phyloP scores from a whole-genome alignment of 2,113 vertebrate species.

The Cyprinodon tularosa region DNA sequence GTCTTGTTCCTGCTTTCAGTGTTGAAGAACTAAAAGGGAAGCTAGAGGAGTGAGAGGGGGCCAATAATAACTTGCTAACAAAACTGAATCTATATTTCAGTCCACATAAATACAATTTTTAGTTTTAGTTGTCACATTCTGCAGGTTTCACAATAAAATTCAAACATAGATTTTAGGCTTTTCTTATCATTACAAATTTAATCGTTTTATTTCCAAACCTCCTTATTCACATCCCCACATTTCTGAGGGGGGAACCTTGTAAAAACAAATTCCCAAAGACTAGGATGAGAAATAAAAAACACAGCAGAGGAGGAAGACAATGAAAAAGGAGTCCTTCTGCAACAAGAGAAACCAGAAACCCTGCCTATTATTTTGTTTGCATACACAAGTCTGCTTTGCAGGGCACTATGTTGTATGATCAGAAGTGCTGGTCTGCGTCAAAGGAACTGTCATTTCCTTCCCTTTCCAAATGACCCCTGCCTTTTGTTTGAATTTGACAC shows the following conservation, averaged over 20 bases:
- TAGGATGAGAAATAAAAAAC: conserved; percentile 16
- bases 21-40: not conserved
- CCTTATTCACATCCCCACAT: no score
- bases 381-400: not conserved
- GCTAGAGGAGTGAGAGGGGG: not conserved
- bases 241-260: not conserved
- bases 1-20: not conserved
- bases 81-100: not conserved
- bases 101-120: not conserved
- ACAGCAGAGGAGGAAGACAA: conserved; percentile 3
- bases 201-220: no score
- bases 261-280: conserved; percentile 18
- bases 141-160: not conserved
- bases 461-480: not conserved
- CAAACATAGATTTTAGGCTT: not conserved
- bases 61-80: not conserved
- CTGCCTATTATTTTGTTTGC: not conserved
- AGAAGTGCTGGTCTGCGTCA: conserved; percentile 8
- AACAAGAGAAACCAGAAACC: conserved; percentile 4
- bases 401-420: not conserved
- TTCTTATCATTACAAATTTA: no score
- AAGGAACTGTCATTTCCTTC: conserved; percentile 27
- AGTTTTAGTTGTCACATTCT: not conserved
- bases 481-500: conserved; percentile 17
- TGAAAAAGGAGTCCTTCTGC: conserved; percentile 4